These are phyloP conservation scores for Anarrhichthys ocellatus DNA, from an alignment of 2,113 vertebrate species.

Conservation along the genomic window DNA sequence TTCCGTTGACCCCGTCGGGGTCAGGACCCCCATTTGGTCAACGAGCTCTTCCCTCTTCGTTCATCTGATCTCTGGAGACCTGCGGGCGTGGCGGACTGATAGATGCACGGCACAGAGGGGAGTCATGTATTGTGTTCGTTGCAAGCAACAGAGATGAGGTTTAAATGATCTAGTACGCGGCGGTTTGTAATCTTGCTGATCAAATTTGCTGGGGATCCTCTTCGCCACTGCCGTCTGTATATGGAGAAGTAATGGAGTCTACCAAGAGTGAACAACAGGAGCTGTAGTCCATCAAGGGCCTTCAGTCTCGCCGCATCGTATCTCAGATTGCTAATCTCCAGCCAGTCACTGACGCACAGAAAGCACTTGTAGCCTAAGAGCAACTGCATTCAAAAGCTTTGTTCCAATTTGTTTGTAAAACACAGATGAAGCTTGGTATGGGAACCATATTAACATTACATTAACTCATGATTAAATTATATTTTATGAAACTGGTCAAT, in stretches of 20 bases:
- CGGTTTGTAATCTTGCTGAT: slow-evolving; percentile 78
- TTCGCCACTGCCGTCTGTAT: slow-evolving; percentile 59
- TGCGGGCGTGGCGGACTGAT: slow-evolving; percentile 57
- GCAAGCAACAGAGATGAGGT: slow-evolving; percentile 74
- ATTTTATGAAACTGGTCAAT: neutral
- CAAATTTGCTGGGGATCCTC: slow-evolving; percentile 73
- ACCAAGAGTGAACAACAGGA: slow-evolving; percentile 62
- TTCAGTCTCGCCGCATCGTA: slow-evolving; percentile 9
- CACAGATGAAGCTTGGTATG: neutral
- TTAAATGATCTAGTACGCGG: slow-evolving; percentile 77
- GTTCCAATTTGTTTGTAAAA: slow-evolving; percentile 1
- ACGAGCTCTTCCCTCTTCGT: neutral
- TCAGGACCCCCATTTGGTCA: slow-evolving; percentile 45
- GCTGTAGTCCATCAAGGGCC: slow-evolving; percentile 67
- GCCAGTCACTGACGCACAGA: slow-evolving; percentile 14
- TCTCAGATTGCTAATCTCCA: slow-evolving; percentile 53
- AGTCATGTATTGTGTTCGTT: slow-evolving; percentile 70
- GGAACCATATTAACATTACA: neutral
- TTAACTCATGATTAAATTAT: neutral
- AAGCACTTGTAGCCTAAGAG: neutral
- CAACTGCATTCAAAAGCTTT: neutral
- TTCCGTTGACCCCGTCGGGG: slow-evolving; percentile 57
- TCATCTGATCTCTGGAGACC: slow-evolving; percentile 57
- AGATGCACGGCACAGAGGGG: slow-evolving; percentile 54
- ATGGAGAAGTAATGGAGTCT: slow-evolving; percentile 74